Evolutionary conservation across 1,140 invertebrate species (phyloP).

Genomic region (Tetramorium simillimum): DNA sequence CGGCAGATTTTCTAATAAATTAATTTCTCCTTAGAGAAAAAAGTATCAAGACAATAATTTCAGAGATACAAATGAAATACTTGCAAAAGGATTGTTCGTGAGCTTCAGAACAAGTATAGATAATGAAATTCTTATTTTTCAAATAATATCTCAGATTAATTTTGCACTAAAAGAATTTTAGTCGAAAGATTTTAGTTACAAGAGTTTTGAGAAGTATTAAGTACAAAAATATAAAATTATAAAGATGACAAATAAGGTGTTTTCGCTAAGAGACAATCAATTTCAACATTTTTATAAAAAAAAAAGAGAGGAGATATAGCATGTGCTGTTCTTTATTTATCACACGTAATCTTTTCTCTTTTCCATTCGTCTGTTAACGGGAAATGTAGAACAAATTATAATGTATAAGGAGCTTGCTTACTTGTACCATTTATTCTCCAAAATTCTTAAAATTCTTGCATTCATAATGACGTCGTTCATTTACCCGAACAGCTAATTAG

Average conservation of each 20-base stretch:
- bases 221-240: neutral
- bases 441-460: neutral
- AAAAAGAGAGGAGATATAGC: neutral
- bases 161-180: neutral
- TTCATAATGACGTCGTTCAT: neutral
- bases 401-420: neutral
- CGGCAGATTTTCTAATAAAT: neutral
- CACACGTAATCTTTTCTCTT: neutral
- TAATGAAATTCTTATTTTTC: neutral
- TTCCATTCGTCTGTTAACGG: neutral
- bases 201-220: neutral
- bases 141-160: neutral
- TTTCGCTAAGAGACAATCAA: neutral
- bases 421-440: neutral
- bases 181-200: neutral
- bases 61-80: neutral
- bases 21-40: neutral
- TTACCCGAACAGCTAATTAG: conserved; percentile 22
- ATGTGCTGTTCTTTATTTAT: neutral
- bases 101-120: neutral
- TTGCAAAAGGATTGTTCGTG: neutral
- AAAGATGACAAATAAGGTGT: neutral
- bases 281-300: neutral
- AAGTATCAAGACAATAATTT: neutral
- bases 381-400: neutral